These are phyloP conservation scores for Anoplopoma fimbria DNA, from an alignment of 2,113 vertebrate species.

Conservation along the genomic window DNA sequence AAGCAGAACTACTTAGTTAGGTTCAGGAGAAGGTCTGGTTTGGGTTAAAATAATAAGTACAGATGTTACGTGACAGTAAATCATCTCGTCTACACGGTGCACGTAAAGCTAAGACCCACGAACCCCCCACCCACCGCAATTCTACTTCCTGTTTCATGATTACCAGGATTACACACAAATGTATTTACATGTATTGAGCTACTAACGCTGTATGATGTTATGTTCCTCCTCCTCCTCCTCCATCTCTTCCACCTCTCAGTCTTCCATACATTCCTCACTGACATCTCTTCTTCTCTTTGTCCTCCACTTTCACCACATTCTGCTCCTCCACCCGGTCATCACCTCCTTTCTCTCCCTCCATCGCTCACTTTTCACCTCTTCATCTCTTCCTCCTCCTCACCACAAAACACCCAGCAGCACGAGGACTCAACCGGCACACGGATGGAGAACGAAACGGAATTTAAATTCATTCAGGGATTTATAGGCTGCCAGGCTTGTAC, in stretches of 20 bases:
- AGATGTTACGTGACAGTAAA: no score
- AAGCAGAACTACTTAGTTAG: no score
- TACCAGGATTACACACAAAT: not conserved
- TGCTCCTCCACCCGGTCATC: not conserved
- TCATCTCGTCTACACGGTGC: no score
- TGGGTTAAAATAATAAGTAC: no score
- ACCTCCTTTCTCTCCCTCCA: not conserved
- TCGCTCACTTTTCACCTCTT: not conserved
- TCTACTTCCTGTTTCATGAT: not conserved
- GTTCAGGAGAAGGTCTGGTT: no score
- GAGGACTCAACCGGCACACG: constrained; percentile 15
- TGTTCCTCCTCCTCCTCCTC: not conserved
- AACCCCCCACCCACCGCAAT: no score
- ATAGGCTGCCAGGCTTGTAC: constrained; percentile 78
- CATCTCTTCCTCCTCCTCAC: not conserved
- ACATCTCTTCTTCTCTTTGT: no score
- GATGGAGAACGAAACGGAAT: constrained; percentile 61
- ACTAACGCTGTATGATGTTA: no score
- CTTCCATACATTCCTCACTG: not conserved
- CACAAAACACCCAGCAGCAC: not conserved
- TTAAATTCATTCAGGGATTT: constrained; percentile 83
- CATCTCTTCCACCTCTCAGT: no score
- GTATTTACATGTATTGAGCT: no score
- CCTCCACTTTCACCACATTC: not conserved
- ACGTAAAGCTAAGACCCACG: no score